Evolutionary conservation across 2,888 invertebrate genomes (phyloP).

Genomic region (Trissoscelio sp.): DNA sequence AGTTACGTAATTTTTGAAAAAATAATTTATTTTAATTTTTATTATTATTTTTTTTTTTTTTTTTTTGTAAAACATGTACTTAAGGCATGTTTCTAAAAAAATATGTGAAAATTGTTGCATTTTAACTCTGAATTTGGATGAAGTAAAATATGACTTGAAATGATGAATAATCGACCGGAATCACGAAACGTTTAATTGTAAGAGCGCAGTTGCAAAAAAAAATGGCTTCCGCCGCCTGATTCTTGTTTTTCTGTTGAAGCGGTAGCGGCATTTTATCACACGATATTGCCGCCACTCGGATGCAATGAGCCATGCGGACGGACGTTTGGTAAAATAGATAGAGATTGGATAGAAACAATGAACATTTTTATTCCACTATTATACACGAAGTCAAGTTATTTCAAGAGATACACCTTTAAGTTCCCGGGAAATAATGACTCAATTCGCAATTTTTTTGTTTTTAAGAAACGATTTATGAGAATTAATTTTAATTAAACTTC

Average conservation of each 20-base stretch:
- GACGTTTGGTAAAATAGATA: conserved; percentile 57
- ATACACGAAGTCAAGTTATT: conserved; percentile 27
- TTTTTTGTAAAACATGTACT: too few relatives aligned
- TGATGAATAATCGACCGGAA: conserved; percentile 63
- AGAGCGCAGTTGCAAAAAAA: conserved; percentile 50
- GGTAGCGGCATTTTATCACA: conserved; percentile 57
- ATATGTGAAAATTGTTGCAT: not conserved
- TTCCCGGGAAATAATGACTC: conserved; percentile 57
- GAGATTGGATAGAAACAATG: conserved; percentile 52
- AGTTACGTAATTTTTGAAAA: too few relatives aligned
- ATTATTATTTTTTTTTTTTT: too few relatives aligned
- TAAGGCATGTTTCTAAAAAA: too few relatives aligned
- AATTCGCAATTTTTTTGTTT: too few relatives aligned
- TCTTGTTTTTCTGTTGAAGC: conserved; percentile 46
- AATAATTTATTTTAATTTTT: too few relatives aligned
- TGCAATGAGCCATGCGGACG: conserved; percentile 55
- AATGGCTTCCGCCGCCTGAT: conserved; percentile 57
- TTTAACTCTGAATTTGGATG: conserved; percentile 43
- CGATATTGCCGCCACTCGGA: conserved; percentile 32
- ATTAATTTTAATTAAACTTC: too few relatives aligned
- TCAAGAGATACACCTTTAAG: conserved; percentile 32
- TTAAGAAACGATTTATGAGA: too few relatives aligned
- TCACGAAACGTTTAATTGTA: conserved; percentile 63
- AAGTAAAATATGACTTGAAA: too few relatives aligned
- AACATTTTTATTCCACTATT: conserved; percentile 58